Evolutionary conservation across 2,797 vertebrate genomes (phyloP).

Genomic region (Oreochromis grahami): DNA sequence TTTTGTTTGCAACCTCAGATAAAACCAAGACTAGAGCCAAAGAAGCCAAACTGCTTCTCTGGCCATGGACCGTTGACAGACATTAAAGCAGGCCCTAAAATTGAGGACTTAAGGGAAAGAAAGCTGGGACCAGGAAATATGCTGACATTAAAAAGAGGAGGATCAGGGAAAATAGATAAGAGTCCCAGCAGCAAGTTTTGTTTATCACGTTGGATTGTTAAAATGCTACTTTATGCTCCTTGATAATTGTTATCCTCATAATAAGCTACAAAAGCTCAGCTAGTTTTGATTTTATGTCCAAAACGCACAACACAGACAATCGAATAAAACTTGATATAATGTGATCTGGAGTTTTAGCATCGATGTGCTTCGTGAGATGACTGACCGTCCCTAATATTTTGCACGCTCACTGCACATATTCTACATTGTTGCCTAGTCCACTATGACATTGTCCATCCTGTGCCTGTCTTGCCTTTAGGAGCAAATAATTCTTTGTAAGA

Average conservation of each 20-base stretch:
- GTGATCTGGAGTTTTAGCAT: not conserved
- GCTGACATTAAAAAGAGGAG: slow-evolving; percentile 26
- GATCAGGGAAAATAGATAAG: slow-evolving; percentile 44
- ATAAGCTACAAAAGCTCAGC: not conserved
- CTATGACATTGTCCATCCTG: slow-evolving; percentile 16
- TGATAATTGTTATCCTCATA: not conserved
- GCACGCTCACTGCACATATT: not conserved
- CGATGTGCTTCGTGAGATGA: not conserved
- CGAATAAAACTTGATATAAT: not conserved
- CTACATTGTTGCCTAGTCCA: not conserved
- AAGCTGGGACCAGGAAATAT: slow-evolving; percentile 22
- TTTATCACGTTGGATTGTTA: slow-evolving; percentile 22
- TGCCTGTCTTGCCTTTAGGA: slow-evolving; percentile 13
- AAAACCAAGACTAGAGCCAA: slow-evolving; percentile 50
- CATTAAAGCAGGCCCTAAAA: slow-evolving; percentile 59
- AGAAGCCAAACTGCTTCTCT: slow-evolving; percentile 50
- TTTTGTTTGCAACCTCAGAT: slow-evolving; percentile 67
- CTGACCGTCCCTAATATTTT: not conserved
- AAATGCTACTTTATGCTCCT: not conserved
- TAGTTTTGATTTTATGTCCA: not conserved
- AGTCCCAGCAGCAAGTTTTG: not conserved
- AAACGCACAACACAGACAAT: not conserved
- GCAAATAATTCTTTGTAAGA: slow-evolving; percentile 12
- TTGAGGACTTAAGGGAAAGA: slow-evolving; percentile 17
- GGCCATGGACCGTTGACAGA: slow-evolving; percentile 53